These are phyloP conservation scores for Poecilobothrus nobilitatus DNA, from an alignment of 2,888 invertebrate genomes.

Conservation along the genomic window DNA sequence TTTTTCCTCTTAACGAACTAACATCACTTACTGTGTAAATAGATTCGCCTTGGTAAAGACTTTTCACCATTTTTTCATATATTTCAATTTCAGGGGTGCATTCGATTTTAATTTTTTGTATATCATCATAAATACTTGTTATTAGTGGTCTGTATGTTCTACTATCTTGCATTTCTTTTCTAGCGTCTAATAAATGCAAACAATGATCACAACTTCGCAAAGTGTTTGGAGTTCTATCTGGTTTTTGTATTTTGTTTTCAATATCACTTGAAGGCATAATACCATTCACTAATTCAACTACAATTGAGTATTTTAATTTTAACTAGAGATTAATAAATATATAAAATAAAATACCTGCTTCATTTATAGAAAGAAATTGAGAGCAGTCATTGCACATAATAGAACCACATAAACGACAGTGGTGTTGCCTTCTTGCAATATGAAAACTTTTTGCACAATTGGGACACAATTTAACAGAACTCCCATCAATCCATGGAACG, in stretches of 20 bases:
- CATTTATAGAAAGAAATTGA: conserved; percentile 65
- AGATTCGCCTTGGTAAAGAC: conserved; percentile 75
- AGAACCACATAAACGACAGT: conserved; percentile 90
- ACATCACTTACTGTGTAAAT: conserved; percentile 79
- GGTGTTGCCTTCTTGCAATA: conserved; percentile 83
- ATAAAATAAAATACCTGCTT: conserved; percentile 62
- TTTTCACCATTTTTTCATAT: conserved; percentile 50
- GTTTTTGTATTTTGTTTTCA: conserved; percentile 12
- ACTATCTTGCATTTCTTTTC: conserved; percentile 70
- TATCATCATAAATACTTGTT: conserved; percentile 72
- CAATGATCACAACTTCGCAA: conserved; percentile 70
- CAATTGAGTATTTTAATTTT: too few species aligned
- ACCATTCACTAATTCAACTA: conserved; percentile 37
- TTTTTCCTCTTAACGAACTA: conserved; percentile 69
- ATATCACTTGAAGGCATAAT: conserved; percentile 32
- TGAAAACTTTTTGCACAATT: conserved; percentile 85
- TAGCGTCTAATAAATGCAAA: conserved; percentile 66
- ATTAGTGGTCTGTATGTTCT: conserved; percentile 71
- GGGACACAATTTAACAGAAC: conserved; percentile 80
- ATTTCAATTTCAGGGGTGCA: conserved; percentile 59
- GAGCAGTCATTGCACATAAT: conserved; percentile 91
- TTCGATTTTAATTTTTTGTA: conserved; percentile 67
- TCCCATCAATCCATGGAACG: conserved; percentile 91
- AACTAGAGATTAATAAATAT: conserved; percentile 9
- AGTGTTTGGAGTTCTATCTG: conserved; percentile 46